A percentile compares a stretch with the other conserved stretches of the same genome.
These are phyloP conservation scores for Carabus problematicus DNA, from an alignment of 2,888 invertebrate species.

Conservation along the genomic window DNA sequence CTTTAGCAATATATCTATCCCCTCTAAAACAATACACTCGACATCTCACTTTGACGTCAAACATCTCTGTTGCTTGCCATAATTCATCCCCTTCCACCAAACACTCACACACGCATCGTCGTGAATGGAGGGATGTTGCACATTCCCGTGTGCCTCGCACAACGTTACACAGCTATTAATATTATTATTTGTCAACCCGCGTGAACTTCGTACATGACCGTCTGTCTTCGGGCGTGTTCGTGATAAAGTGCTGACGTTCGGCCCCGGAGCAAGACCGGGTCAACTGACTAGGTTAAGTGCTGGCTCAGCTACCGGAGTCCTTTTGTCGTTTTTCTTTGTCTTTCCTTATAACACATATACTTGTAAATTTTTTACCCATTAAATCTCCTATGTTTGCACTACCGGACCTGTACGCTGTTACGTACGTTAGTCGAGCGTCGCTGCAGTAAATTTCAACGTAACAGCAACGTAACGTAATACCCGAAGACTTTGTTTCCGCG, in stretches of 20 bases:
- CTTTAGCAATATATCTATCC: no score
- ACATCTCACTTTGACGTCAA: no score
- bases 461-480: constrained; percentile 21
- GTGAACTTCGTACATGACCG: not conserved
- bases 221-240: not conserved
- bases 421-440: not conserved
- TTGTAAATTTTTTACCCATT: constrained; percentile 38
- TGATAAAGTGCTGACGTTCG: constrained; percentile 31
- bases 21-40: no score
- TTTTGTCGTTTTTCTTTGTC: constrained; percentile 31
- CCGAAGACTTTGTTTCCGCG: not conserved
- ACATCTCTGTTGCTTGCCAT: no score
- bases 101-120: no score
- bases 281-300: constrained; percentile 41
- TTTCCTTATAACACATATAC: constrained; percentile 36
- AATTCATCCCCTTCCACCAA: no score
- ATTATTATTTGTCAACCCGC: constrained; percentile 7
- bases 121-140: not conserved
- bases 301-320: constrained; percentile 24
- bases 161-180: constrained; percentile 1
- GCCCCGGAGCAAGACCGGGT: constrained; percentile 16
- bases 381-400: constrained; percentile 33
- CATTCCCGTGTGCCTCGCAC: not conserved
- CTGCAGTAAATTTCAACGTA: constrained; percentile 33
- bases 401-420: constrained; percentile 3